Evolutionary conservation across 2,888 invertebrate species (phyloP), one percentile per base, ranked within the genome.

Genomic region (Alcis repandata): DNA sequence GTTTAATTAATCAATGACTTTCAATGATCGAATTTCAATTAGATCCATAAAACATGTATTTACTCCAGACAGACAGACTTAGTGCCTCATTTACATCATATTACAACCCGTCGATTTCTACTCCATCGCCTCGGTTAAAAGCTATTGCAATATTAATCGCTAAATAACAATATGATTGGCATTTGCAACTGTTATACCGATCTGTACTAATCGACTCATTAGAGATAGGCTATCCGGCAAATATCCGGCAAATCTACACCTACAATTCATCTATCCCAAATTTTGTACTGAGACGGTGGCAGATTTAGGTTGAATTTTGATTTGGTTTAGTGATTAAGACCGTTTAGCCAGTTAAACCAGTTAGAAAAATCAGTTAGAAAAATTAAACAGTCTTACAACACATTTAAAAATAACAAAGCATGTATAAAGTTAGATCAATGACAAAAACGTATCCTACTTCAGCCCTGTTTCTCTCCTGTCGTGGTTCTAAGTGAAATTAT

Each of bases 141-240:
- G 38, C 33, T 36, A 27, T 43, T 52, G 62, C 45, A 57, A 57
- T 63, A 61, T 53, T 53, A 51, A 57, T 63, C 20, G 36, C 51
- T 19, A 32, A 45, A 38, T 45, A 52, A 63, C 51, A 45, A 57
- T 58, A 27, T 61, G 58, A 63, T 57, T 63, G 63, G 56, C 20
- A 49, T 49, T 59, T 59, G 22, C 49, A 38, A 59, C 59, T 33
- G 56, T 43, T 57, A 36, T 52, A 57, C 43, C 13, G 62, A 51
- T 62, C 54, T n/a, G 40, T 41, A 56, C 48, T 40, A 61, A 54
- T 45, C 46, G 32, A 36, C 11, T 22, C 2, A 19, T 3, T 48
- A 48, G 61, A 40, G 32, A 54, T 15, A 1, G 32, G 11, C n/a
- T 13, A 13, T 56, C 56, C 56, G 56, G 45, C 56, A 33, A 17